Percentiles rank a stretch among this genome's conserved stretches.
Evolutionary conservation across 1,140 invertebrate species (phyloP).

Genomic region (Achatina immaculata): DNA sequence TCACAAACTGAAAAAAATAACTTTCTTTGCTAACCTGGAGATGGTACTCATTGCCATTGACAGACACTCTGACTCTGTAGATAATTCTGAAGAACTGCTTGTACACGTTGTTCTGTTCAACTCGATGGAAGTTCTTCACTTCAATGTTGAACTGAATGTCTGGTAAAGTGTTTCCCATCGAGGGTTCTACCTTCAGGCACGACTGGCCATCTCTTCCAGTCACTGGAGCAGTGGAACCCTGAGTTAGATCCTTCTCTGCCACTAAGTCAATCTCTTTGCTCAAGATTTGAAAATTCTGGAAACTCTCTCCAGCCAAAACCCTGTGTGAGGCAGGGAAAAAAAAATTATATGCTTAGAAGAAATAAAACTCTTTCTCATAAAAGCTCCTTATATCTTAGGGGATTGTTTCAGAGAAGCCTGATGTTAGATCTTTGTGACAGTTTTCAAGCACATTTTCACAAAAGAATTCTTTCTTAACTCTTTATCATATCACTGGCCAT

Average conservation of each 20-base stretch:
- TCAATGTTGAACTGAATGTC: not conserved
- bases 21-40: not conserved
- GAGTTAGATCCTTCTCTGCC: constrained; percentile 13
- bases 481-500: no score
- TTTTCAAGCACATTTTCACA: no score
- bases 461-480: no score
- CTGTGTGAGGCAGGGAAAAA: not conserved
- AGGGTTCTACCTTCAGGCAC: not conserved
- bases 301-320: constrained; percentile 8
- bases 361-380: not conserved
- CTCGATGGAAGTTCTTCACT: constrained; percentile 13
- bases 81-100: constrained; percentile 24
- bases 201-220: not conserved
- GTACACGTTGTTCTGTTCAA: constrained; percentile 32
- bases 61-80: not conserved
- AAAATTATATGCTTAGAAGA: not conserved
- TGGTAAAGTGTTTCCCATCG: not conserved
- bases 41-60: not conserved
- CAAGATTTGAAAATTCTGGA: not conserved
- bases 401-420: no score
- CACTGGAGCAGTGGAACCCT: not conserved
- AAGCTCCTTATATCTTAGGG: no score
- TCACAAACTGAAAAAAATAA: not conserved
- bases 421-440: no score
- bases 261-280: not conserved